phyloP scores from a whole-genome alignment of 2,113 vertebrate genomes.

The Plecotus auritus region DNA sequence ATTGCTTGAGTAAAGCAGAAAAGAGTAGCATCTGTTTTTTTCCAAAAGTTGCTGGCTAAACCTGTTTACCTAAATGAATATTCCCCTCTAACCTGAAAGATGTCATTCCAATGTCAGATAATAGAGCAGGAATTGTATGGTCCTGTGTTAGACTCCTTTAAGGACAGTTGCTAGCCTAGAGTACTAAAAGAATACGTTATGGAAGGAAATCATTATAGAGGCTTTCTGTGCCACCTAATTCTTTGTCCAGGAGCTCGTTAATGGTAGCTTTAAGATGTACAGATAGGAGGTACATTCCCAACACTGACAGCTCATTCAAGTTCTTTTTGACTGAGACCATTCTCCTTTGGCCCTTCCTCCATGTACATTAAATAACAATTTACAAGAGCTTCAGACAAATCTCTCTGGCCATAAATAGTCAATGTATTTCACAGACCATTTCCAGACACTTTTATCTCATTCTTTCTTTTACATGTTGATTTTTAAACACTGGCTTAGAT shows the following conservation, averaged over 20 bases:
- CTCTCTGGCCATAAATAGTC: not conserved
- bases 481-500: conserved; percentile 4
- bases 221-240: not conserved
- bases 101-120: not conserved
- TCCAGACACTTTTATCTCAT: not conserved
- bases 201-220: not conserved
- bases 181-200: not conserved
- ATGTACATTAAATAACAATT: too few species aligned
- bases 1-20: not conserved
- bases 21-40: not conserved
- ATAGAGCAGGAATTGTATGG: not conserved
- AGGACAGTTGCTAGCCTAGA: not conserved
- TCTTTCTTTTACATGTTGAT: not conserved
- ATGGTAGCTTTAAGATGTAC: not conserved
- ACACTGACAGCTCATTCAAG: not conserved
- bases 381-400: not conserved
- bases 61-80: not conserved
- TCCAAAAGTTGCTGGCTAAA: not conserved
- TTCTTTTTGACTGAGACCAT: not conserved
- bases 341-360: not conserved
- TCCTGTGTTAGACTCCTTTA: not conserved
- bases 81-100: not conserved
- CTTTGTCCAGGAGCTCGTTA: not conserved
- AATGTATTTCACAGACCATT: not conserved
- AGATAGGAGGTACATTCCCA: not conserved